Evolutionary conservation across 2,888 invertebrate genomes (phyloP), one percentile per base, ranked within the genome.

Genomic region (Ctenicera cuprea): DNA sequence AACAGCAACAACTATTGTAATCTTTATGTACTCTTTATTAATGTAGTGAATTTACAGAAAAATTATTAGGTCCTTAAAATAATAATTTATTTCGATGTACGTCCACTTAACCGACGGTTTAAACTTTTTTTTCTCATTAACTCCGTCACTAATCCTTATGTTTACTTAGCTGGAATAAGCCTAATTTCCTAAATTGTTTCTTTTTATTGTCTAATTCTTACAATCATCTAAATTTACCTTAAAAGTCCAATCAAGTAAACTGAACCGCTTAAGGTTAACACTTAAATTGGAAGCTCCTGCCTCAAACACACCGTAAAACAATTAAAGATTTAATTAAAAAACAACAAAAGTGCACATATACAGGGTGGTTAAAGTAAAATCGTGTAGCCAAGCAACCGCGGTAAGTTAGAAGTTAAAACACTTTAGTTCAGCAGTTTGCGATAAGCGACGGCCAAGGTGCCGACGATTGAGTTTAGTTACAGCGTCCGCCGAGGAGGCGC

Each of bases 401-500:
- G 18, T 43, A 75, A 71, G 57, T 74, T 71, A 61, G 20, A 61
- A 76, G 75, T 69, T 68, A 68, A 68, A 71, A 71, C 77, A 76
- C 71, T 54, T 74, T 78, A 75, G 78, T 75, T 77, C 75, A 77
- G 76, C 75, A 76, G 76, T 77, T 72, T 77, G 75, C 61, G 73
- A 64, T 45, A 61, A 63, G 73, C 73, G 73, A 73, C 73, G 73
- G 73, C 37, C 48, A 67, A 68, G 50, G 64, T 76, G 71, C 79
- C 79, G 80, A 54, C 77, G 76, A 65, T 43, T 67, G 26, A 63
- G 41, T 64, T 20, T 67, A 73, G 73, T 82, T 83, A 83, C 64
- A 57, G 62, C 72, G 75, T 67, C 59, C 79, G 76, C 78, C 79
- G 75, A 72, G 79, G 85, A 83, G 85, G 85, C 85, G 87, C 81